Percentiles rank a stretch among this genome's conserved stretches.
These are phyloP conservation scores for Drosophila longiperda DNA, from an alignment of 2,888 invertebrate genomes.

Conservation along the genomic window DNA sequence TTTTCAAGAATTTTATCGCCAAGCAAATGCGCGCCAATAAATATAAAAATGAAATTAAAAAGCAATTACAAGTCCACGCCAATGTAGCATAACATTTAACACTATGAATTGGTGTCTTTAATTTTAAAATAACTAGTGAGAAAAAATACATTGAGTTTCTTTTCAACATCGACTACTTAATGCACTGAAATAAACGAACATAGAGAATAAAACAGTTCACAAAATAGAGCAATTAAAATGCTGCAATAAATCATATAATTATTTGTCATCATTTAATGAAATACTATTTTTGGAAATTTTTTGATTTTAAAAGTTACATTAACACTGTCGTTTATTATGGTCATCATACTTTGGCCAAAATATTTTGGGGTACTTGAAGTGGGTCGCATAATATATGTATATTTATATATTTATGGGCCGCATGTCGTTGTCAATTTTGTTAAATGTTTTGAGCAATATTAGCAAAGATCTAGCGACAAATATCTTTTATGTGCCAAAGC, in stretches of 20 bases:
- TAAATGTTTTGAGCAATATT: constrained; percentile 75
- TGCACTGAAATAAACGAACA: constrained; percentile 3
- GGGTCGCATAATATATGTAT: constrained; percentile 37
- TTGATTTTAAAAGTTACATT: constrained; percentile 5
- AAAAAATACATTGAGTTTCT: constrained; percentile 2
- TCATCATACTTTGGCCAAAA: background rate
- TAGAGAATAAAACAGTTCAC: background rate
- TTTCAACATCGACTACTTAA: constrained; percentile 1
- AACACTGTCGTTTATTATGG: constrained; percentile 6
- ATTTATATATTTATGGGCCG: constrained; percentile 27
- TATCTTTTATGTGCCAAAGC: constrained; percentile 67
- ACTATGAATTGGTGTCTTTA: constrained; percentile 24
- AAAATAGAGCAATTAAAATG: background rate
- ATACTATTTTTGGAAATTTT: background rate
- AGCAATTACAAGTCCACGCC: constrained; percentile 53
- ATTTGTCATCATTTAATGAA: background rate
- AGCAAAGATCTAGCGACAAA: constrained; percentile 58
- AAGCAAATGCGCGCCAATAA: constrained; percentile 33
- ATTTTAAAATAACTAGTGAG: constrained; percentile 12
- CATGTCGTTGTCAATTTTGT: constrained; percentile 75
- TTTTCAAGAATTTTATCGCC: constrained; percentile 41
- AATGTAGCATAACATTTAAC: constrained; percentile 32
- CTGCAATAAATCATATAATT: background rate
- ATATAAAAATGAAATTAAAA: constrained; percentile 57
- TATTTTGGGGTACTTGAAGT: constrained; percentile 49